These are phyloP conservation scores for Sitophilus oryzae DNA, from an alignment of 1,140 invertebrate species.

Conservation along the genomic window DNA sequence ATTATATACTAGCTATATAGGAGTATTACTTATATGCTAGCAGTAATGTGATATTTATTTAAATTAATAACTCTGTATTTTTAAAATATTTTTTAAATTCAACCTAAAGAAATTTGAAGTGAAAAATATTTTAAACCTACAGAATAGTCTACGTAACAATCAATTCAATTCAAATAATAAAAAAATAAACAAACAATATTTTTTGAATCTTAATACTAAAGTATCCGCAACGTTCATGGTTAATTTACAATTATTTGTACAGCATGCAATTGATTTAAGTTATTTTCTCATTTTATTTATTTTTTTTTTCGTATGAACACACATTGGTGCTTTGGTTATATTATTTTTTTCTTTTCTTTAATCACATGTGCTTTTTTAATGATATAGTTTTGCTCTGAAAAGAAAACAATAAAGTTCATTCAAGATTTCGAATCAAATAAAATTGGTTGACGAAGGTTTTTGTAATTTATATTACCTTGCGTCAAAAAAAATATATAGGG, in stretches of 20 bases:
- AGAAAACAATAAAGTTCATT: slow-evolving; percentile 3
- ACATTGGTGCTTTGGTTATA: slow-evolving; percentile 31
- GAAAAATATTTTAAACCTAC: no score
- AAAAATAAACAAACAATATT: no score
- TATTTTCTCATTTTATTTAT: slow-evolving; percentile 9
- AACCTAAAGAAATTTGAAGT: no score
- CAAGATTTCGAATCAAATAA: slow-evolving; percentile 2
- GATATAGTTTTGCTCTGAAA: no score
- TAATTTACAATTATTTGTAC: slow-evolving; percentile 2
- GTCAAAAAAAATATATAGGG: slow-evolving; percentile 15
- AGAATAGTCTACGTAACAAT: no score
- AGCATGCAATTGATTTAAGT: background rate
- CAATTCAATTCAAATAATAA: no score
- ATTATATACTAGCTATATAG: no score
- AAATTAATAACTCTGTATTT: no score
- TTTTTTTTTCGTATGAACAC: slow-evolving; percentile 27
- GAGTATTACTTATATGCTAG: no score
- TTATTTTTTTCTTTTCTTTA: slow-evolving; percentile 10
- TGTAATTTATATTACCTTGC: slow-evolving; percentile 34
- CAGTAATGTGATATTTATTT: no score
- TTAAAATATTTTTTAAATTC: no score
- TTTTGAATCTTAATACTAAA: background rate
- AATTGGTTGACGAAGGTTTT: slow-evolving; percentile 26
- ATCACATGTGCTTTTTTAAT: slow-evolving; percentile 16
- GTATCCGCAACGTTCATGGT: slow-evolving; percentile 8